phyloP scores from a whole-genome alignment of 2,888 invertebrate species.

The Dolichomitus sp. region DNA sequence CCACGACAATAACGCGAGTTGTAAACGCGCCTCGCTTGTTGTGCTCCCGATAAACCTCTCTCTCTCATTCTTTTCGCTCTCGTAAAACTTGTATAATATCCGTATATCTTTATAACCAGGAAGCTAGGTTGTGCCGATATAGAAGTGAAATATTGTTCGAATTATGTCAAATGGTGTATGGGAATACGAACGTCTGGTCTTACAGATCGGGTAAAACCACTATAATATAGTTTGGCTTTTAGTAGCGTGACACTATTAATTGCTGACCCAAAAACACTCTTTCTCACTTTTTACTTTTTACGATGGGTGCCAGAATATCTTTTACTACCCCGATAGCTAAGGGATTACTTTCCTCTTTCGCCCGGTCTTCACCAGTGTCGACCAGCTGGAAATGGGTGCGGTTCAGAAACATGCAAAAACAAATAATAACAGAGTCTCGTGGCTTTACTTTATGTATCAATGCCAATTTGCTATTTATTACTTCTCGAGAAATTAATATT shows the following conservation, averaged over 20 bases:
- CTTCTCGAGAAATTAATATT: no score
- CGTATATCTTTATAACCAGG: slow-evolving; percentile 33
- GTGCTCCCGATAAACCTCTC: slow-evolving; percentile 53
- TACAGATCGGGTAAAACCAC: not conserved
- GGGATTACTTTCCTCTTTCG: no score
- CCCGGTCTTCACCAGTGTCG: no score
- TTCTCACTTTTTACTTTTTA: no score
- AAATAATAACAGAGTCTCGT: no score
- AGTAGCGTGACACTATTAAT: not conserved
- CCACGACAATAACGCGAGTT: slow-evolving; percentile 67
- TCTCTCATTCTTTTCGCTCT: slow-evolving; percentile 29
- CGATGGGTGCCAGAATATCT: no score
- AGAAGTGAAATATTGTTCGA: slow-evolving; percentile 12
- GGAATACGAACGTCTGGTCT: not conserved
- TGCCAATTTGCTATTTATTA: no score
- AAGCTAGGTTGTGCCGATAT: not conserved
- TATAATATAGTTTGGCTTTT: not conserved
- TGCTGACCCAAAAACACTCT: no score
- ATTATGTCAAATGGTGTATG: not conserved
- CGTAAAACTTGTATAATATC: slow-evolving; percentile 33
- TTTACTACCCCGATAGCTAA: no score
- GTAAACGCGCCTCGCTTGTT: slow-evolving; percentile 64
- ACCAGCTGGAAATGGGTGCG: no score
- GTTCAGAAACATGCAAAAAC: no score
- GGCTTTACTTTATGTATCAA: no score